Evolutionary conservation across 2,797 vertebrate species (phyloP), one percentile per base, ranked within the genome.

Genomic region (Columba guinea): DNA sequence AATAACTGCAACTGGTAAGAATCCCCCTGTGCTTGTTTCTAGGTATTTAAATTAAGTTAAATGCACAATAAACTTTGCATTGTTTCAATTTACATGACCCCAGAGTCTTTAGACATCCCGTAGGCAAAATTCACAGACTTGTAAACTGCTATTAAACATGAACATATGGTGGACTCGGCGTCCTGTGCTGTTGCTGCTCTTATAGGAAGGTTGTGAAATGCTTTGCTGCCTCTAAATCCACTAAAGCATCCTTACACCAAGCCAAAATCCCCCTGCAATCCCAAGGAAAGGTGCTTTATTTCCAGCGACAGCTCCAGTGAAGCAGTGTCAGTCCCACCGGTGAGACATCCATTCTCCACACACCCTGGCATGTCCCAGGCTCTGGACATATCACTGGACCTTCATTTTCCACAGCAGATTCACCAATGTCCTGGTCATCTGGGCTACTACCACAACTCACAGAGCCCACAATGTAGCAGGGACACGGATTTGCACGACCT

Each of bases 21-120:
- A 96, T 96, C 95, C 96, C 96, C 86, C 32, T 73, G 95, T 80
- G 95, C 94, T 97, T 94, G 87, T 96, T 96, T 91, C 67, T 83
- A 96, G 84, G 96, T 96, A 95, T 94, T 97, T 97, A 97, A 97
- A 97, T 97, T 95, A 96, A 94, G 90, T 88, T 96, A 95, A 94
- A 96, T 73, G 92, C 84, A 91, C 90, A 96, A 96, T 97, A 97
- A 96, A 96, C 90, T 96, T 94, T 94, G 89, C 91, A 95, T 96
- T 96, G 87, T 95, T 96, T 97, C 93, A 92, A 92, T 97, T 97
- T 97, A 96, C 94, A 84, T 94, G 95, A 97, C 96, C 94, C 95
- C 77, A 69, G 96, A 96, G 96, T 91, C 89, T 87, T 90, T 28
- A 93, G 90, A 92, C 89, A 94, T 95, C 92, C 96, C 92, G 13